Conservation (phyloP, 2,113 vertebrate genomes). For the Hypomesus transpacificus region DNA sequence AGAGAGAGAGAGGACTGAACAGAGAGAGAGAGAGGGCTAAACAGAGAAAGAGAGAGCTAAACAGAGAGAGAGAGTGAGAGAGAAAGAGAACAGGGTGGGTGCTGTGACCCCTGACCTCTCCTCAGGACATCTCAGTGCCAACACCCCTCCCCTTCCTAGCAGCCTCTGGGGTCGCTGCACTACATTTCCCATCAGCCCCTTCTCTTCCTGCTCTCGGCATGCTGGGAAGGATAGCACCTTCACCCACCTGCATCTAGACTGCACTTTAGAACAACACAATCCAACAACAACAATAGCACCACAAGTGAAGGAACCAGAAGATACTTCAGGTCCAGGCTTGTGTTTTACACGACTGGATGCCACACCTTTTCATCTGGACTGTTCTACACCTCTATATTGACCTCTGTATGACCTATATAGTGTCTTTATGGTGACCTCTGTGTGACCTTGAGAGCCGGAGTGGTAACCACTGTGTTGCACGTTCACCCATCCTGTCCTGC, state of each 20-base stretch:
- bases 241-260: conserved; percentile 71
- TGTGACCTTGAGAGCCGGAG: too few relatives aligned
- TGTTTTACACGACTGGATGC: too few relatives aligned
- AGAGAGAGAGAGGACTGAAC: too few relatives aligned
- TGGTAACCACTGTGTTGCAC: too few relatives aligned
- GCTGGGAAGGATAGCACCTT: conserved; percentile 32
- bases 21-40: too few relatives aligned
- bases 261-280: conserved; percentile 72
- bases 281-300: conserved; percentile 35
- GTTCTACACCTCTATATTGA: too few relatives aligned
- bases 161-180: conserved; percentile 31
- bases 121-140: conserved; percentile 58
- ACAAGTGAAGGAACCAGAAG: conserved; percentile 22
- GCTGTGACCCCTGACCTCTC: conserved; percentile 11
- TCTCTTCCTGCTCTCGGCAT: conserved; percentile 17
- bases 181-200: conserved; percentile 23
- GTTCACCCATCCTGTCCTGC: neutral
- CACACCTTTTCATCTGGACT: too few relatives aligned
- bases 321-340: neutral
- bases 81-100: too few relatives aligned
- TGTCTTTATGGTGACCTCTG: too few relatives aligned
- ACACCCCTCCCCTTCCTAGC: conserved; percentile 23
- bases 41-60: conserved; percentile 78
- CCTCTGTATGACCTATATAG: too few relatives aligned
- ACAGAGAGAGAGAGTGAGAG: neutral